These are phyloP conservation scores for Belonocnema kinseyi DNA, from an alignment of 1,140 invertebrate species.

Conservation along the genomic window DNA sequence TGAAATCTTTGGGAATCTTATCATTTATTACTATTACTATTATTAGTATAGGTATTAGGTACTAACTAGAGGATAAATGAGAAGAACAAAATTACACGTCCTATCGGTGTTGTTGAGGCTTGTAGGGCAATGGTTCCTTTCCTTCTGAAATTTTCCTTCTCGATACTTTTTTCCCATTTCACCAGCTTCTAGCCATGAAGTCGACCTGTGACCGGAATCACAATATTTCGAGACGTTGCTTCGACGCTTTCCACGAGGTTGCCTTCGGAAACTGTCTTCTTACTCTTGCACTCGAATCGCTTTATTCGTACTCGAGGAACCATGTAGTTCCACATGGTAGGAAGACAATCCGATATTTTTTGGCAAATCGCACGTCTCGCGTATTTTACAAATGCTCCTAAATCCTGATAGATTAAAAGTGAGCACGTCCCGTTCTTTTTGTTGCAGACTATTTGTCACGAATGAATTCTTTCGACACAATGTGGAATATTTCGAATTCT, in stretches of 20 bases:
- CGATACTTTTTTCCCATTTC: background rate
- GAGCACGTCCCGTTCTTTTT: background rate
- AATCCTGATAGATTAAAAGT: slow-evolving; percentile 21
- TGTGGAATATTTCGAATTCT: background rate
- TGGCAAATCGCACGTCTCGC: slow-evolving; percentile 24
- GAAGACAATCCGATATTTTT: slow-evolving; percentile 29
- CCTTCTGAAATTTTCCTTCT: background rate
- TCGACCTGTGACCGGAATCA: slow-evolving; percentile 53
- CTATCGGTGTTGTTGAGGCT: slow-evolving; percentile 5
- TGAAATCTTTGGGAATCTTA: too few relatives aligned
- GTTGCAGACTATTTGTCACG: background rate
- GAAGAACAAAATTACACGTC: background rate
- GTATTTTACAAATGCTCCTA: slow-evolving; percentile 16
- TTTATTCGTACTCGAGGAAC: slow-evolving; percentile 28
- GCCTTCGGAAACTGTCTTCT: slow-evolving; percentile 21
- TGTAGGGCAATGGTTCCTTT: background rate
- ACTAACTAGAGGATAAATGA: background rate
- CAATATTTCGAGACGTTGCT: slow-evolving; percentile 51
- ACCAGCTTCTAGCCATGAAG: slow-evolving; percentile 34
- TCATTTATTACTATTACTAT: too few relatives aligned
- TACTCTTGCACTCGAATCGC: background rate
- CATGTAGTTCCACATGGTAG: slow-evolving; percentile 29
- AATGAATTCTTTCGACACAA: slow-evolving; percentile 10
- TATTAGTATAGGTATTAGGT: background rate
- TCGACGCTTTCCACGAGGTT: slow-evolving; percentile 50